Evolutionary conservation across 2,113 vertebrate genomes (phyloP).

Genomic region (Lepus americanus): DNA sequence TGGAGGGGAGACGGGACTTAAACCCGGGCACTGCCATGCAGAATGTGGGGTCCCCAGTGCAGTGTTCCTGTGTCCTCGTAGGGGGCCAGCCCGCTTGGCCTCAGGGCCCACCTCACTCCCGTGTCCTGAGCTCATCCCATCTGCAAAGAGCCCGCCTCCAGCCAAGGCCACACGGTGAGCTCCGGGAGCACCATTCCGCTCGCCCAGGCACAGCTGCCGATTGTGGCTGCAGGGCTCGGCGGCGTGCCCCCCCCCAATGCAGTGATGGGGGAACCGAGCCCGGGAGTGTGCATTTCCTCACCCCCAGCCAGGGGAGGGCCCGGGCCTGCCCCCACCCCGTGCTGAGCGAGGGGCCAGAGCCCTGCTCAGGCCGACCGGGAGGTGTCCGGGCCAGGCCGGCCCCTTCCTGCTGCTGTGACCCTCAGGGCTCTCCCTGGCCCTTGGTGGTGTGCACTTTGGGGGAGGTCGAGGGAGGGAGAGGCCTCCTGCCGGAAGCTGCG

Average conservation of each 20-base stretch:
- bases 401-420: not conserved
- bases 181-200: not conserved
- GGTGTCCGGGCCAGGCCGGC: constrained; percentile 36
- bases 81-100: not conserved
- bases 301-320: fast-evolving
- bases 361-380: fast-evolving
- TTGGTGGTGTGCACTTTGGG: constrained; percentile 44
- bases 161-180: not conserved
- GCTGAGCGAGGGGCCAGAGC: too few relatives aligned
- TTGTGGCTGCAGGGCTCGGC: not conserved
- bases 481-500: not conserved
- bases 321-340: not conserved
- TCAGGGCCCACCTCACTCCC: not conserved
- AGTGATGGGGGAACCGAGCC: not conserved
- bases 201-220: not conserved
- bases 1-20: too few relatives aligned
- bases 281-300: not conserved
- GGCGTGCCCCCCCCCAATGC: not conserved
- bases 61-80: not conserved
- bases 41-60: too few relatives aligned
- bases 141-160: not conserved
- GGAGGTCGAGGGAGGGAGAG: not conserved
- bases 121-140: not conserved
- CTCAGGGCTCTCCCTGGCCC: not conserved
- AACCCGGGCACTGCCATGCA: too few relatives aligned